Conservation (phyloP, 1,140 invertebrate species). For the Halyomorpha halys region DNA sequence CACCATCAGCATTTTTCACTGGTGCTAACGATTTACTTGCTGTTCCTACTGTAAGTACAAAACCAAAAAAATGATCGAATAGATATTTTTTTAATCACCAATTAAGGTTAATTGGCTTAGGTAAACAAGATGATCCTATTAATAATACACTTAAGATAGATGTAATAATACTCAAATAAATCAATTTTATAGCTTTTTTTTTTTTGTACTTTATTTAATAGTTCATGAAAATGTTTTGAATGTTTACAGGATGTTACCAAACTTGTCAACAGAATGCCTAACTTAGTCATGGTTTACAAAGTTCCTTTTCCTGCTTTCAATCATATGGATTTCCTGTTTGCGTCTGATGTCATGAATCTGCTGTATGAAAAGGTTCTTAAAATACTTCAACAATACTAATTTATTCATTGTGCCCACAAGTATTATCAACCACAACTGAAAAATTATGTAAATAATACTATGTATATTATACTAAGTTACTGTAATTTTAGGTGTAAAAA, state of each 20-base stretch:
- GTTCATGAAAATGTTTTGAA: neutral
- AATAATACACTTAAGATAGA: too few species aligned
- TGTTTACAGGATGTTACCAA: slow-evolving; percentile 44
- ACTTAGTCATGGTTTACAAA: slow-evolving; percentile 37
- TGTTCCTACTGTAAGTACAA: slow-evolving; percentile 17
- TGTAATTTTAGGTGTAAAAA: too few species aligned
- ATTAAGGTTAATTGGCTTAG: too few species aligned
- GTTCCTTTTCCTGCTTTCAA: slow-evolving; percentile 51
- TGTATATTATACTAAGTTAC: too few species aligned
- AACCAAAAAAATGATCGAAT: neutral
- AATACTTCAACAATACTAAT: too few species aligned
- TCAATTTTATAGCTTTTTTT: too few species aligned
- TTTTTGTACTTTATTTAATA: neutral
- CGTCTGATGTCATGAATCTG: slow-evolving; percentile 44
- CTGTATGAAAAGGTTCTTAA: slow-evolving; percentile 43
- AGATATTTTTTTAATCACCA: too few species aligned
- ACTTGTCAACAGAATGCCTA: slow-evolving; percentile 41
- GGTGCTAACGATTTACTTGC: slow-evolving; percentile 33
- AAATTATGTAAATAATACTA: too few species aligned
- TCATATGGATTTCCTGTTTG: slow-evolving; percentile 61
- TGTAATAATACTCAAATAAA: too few species aligned
- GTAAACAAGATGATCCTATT: too few species aligned
- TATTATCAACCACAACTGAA: too few species aligned
- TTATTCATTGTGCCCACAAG: too few species aligned
- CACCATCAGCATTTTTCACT: slow-evolving; percentile 58